Conservation (phyloP, 1,140 invertebrate genomes). For the Spodoptera litura region DNA sequence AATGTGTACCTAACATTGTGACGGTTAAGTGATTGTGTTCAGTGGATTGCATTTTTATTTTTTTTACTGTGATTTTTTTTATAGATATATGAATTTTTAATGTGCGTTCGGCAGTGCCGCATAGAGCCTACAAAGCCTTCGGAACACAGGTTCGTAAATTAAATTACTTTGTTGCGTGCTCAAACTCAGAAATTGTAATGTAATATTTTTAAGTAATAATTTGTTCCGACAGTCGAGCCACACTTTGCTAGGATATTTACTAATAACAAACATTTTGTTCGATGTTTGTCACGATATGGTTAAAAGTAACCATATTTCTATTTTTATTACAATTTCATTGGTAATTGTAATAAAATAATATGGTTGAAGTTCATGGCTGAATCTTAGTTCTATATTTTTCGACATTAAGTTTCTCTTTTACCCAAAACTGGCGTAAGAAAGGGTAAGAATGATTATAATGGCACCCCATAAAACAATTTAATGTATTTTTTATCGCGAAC, state of each 20-base stretch:
- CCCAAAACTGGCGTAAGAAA: background rate
- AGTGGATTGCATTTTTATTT: constrained; percentile 51
- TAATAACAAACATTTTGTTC: constrained; percentile 22
- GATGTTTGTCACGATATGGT: constrained; percentile 3
- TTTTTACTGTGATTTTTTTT: constrained; percentile 53
- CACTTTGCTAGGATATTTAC: constrained; percentile 15
- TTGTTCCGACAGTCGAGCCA: constrained; percentile 22
- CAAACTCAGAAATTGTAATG: constrained; percentile 45
- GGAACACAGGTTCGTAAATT: constrained; percentile 77
- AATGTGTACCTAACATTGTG: constrained; percentile 55
- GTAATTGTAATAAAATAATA: constrained; percentile 1
- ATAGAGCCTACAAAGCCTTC: constrained; percentile 51
- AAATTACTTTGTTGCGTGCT: constrained; percentile 79
- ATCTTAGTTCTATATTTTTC: no score
- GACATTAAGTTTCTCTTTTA: no score
- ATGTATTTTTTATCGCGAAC: no score
- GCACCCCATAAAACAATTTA: no score
- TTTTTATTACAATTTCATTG: constrained; percentile 13
- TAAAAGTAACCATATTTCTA: background rate
- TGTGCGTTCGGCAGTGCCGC: constrained; percentile 60
- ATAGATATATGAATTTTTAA: constrained; percentile 67
- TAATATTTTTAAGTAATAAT: constrained; percentile 48
- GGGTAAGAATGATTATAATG: no score
- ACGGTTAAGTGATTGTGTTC: constrained; percentile 49
- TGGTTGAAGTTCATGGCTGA: background rate